Evolutionary conservation across 2,113 vertebrate genomes (phyloP), one percentile per base, ranked within the genome.

Genomic region (Pandion haliaetus): DNA sequence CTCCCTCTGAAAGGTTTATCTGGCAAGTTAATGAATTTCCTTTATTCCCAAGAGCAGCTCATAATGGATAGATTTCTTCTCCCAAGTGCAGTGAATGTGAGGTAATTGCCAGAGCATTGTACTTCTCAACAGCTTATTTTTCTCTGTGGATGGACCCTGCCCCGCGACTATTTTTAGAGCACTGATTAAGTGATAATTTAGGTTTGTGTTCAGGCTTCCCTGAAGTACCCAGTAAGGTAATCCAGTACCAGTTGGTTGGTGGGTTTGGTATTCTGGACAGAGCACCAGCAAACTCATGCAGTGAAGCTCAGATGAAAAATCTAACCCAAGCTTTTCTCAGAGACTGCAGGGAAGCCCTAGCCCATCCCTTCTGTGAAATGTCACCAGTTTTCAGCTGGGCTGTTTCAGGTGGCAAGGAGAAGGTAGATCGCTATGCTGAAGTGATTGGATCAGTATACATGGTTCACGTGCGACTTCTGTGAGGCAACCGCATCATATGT

Each of bases 31-130:
- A 89, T 92, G 65, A 82, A 89, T 93, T 96, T 88, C 49, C 61
- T 87, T 84, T 89, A 92, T 93, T 93, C 88, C 65, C 80, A 74
- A 42, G 49, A 89, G 92, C 77, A 65, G 32, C 38, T 93, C 49
- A 29, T 84, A 79, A 91, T 89, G 52, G 57, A 44, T 42, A 65
- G 32, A 38, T 73, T 91, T 93, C 29, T 92, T 92, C 24, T 95
- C 57, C 61, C 36, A 17, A 5, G 44, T 59, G 65, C 61, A 45
- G 47, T 38, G 55, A 89, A 86, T 88, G 52, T 6, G 80, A 89
- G 25, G 77, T 79, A 72, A 76, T 72, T 94, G 86, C 86, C 88
- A 92, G 88, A 94, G 57, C 63, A 91, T 86, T 95, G 80, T 95
- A 95, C 59, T 90, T 90, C 40, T 72, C 32, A 90, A 82, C 38